Base-by-base conservation (phyloP, 2,113 vertebrate species). In the Chloroceryle aenea region DNA sequence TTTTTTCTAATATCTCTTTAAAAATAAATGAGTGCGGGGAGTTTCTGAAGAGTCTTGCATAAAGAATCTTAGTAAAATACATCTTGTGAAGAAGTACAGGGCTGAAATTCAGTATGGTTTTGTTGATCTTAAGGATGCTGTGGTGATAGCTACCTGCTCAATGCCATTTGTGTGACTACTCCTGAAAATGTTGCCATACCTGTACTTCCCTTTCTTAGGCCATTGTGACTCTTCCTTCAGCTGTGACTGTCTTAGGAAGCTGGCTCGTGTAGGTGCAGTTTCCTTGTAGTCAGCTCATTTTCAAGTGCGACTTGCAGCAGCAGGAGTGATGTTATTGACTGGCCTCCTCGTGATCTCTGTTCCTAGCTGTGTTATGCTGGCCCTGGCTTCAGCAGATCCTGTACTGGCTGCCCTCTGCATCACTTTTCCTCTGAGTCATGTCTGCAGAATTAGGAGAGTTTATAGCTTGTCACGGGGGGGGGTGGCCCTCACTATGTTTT, bases 121-220 rank as follows among this genome's bases (percentile, higher is more conserved):
- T 4, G 26, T 68, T 13, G 1, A 0, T 53, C 38, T 58, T 6
- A 27, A 59, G 48, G 34, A 30, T 62, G 43, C 52, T 87, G 45
- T 48, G 50, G 42, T 55, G 73, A 26, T 59, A 58, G 27, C 64
- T 73, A 67, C 27, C 42, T 84, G 47, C 52, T 87, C 34, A 30
- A 6, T 80, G n/a, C 23, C 55, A 36, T 72, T 68, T 48, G 27
- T 45, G 62, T 55, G 48, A 34, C 55, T 34, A 2, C 48, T 76
- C 4, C 12, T 55, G 32, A 79, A 75, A 80, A 42, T 3, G 3
- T 10, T 58, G n/a, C 12, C 34, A 2, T 34, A 40, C 26, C 68
- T 1, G 0, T 78, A 30, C 8, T 74, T 68, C n/a, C 5, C 7
- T 27, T n/a, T 42, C 45, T 43, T 55, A 74, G 0, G 0, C 32